Evolutionary conservation across 1,140 invertebrate genomes (phyloP).

Genomic region (Bombus ignitus): DNA sequence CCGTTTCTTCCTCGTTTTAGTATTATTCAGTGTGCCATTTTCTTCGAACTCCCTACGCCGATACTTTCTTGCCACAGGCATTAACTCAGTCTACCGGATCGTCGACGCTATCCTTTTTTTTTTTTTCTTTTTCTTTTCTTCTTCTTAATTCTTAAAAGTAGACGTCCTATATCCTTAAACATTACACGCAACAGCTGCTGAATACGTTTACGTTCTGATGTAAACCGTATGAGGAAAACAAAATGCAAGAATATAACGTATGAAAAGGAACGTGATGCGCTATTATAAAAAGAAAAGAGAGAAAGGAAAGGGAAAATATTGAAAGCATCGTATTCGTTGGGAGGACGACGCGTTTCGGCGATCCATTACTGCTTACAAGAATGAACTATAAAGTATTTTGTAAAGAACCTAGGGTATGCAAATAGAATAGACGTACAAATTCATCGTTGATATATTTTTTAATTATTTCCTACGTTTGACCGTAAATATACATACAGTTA

Average conservation of each 20-base stretch:
- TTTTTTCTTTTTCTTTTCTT: neutral
- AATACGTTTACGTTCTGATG: constrained; percentile 36
- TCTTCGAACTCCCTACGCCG: constrained; percentile 53
- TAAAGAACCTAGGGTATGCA: constrained; percentile 18
- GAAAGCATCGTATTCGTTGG: constrained; percentile 23
- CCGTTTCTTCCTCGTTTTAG: constrained; percentile 34
- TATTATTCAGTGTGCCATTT: constrained; percentile 74
- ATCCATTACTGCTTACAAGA: constrained; percentile 38
- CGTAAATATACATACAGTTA: neutral
- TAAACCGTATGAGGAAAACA: constrained; percentile 36
- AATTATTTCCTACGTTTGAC: constrained; percentile 8
- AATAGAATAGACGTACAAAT: constrained; percentile 36
- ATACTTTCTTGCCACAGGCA: constrained; percentile 69
- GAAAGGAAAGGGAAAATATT: neutral
- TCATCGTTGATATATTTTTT: constrained; percentile 43
- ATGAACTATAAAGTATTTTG: constrained; percentile 41
- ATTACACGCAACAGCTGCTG: constrained; percentile 26
- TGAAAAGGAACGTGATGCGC: constrained; percentile 58
- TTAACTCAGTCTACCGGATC: constrained; percentile 16
- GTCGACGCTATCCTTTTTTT: neutral
- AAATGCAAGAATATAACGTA: constrained; percentile 42
- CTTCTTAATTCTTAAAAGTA: neutral
- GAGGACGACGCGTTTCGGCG: constrained; percentile 29
- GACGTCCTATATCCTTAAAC: neutral
- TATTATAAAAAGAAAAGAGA: neutral